Base-by-base conservation (phyloP, 2,113 vertebrate genomes). In the Callospermophilus lateralis region DNA sequence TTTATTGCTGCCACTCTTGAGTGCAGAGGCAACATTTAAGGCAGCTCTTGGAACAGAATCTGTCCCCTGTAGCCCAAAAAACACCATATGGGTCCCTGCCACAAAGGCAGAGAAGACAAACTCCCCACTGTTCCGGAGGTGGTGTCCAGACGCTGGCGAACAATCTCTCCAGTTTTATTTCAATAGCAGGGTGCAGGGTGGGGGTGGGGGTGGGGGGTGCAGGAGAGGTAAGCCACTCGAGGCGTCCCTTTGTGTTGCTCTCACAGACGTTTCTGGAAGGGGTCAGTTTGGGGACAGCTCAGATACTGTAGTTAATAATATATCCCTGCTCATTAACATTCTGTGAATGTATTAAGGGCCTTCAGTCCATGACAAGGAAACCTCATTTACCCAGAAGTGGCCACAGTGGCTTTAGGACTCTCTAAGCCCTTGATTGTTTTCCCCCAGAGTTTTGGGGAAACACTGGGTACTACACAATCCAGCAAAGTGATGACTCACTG, bases 251-350 rank as follows among this genome's bases (percentile, higher is more conserved):
- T 91, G 68, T 80, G 39, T 87, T 73, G 12, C n/a, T 89, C 76
- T 83, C 65, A 32, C 16, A 32, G 81, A 61, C 2, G 24, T 90
- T 95, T 96, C 90, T 83, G 73, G 90, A 94, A 96, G 42, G 58
- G 85, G 51, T 84, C 63, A 68, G 51, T 58, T 34, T 51, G 45
- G 63, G 68, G 48, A 55, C 39, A 92, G 74, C 70, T 96, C 68
- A n/a, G 87, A 74, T 4, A 37, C 51, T 32, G 30, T n/a, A 32
- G 70, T 70, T 93, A 86, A 85, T 96, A 92, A 96, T 85, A 85
- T 34, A 79, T 37, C 85, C 37, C 45, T 63, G 70, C 79, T 70
- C 34, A n/a, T 81, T 90, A 92, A 72, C 45, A 89, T 55, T 84
- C 83, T 73, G 4, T 10, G 51, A 55, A 16, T 32, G 42, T 73